Evolutionary conservation across 1,140 invertebrate species (phyloP).

Genomic region (Aphis gossypii): DNA sequence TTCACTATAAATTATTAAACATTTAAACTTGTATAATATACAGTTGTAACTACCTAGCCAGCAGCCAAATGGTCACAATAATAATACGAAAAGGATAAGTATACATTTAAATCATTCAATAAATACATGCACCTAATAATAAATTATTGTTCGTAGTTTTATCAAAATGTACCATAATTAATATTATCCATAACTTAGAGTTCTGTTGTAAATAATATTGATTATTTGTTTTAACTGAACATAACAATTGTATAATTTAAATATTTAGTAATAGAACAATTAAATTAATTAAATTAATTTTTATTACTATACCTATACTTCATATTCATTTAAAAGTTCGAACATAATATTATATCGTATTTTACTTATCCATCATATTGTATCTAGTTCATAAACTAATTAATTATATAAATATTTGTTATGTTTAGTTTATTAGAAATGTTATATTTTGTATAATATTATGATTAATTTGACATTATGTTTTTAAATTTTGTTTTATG

Average conservation of each 20-base stretch:
- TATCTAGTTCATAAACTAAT: not conserved
- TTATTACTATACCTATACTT: not conserved
- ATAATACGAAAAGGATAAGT: not conserved
- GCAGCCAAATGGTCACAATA: not conserved
- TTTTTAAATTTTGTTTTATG: not conserved
- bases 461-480: not conserved
- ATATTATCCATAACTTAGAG: not conserved
- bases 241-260: not conserved
- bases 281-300: not conserved
- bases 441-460: not conserved
- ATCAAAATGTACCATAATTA: not conserved
- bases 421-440: not conserved
- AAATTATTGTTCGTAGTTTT: not conserved
- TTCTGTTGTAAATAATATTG: not conserved
- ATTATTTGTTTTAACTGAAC: not conserved
- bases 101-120: not conserved
- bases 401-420: not conserved
- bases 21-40: not conserved
- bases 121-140: not conserved
- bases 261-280: not conserved
- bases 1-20: not conserved
- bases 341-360: not conserved
- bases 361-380: not conserved
- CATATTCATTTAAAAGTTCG: not conserved
- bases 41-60: not conserved